Conservation (phyloP, 2,113 vertebrate genomes). For the Thomomys bottae region DNA sequence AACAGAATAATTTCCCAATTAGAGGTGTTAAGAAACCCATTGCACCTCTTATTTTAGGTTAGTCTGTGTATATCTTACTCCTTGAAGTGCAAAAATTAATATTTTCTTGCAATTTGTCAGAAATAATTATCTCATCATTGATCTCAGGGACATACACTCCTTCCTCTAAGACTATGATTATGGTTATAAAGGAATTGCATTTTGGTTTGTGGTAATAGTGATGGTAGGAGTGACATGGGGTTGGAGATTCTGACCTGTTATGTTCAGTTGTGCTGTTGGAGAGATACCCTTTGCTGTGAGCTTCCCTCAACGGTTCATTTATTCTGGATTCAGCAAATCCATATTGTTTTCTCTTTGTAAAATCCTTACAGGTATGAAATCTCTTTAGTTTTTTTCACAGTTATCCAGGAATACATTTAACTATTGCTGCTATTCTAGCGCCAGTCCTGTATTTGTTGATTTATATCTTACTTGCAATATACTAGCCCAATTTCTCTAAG, state of each 20-base stretch:
- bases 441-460: too few relatives aligned
- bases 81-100: neutral
- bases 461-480: too few relatives aligned
- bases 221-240: neutral
- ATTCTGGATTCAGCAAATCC: neutral
- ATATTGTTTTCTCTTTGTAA: neutral
- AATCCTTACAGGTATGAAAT: neutral
- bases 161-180: neutral
- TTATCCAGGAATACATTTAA: neutral
- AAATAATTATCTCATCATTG: conserved; percentile 18
- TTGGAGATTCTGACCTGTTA: neutral
- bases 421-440: neutral
- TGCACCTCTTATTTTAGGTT: neutral
- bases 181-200: neutral
- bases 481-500: too few relatives aligned
- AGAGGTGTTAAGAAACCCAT: neutral
- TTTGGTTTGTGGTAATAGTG: neutral
- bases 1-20: neutral
- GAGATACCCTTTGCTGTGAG: neutral
- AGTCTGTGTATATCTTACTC: neutral
- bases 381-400: neutral
- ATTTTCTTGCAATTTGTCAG: neutral
- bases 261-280: neutral
- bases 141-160: neutral
- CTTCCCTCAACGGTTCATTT: neutral